A percentile compares a stretch with the other conserved stretches of the same genome.
phyloP scores from a whole-genome alignment of 2,797 vertebrate species.

The Neopelma chrysocephalum region DNA sequence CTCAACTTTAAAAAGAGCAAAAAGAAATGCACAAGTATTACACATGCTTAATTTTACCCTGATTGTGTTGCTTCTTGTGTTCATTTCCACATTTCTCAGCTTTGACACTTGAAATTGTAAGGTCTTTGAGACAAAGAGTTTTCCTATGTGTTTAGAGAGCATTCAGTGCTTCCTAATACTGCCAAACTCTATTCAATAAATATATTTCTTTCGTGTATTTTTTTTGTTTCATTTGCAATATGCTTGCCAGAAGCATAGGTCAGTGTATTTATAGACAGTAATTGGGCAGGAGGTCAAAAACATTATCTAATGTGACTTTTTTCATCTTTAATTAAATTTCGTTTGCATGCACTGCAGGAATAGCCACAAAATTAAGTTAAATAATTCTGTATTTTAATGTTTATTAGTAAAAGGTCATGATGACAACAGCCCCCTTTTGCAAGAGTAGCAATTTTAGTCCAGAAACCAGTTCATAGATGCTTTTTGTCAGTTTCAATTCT shows the following conservation, averaged over 20 bases:
- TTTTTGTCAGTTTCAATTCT: not conserved
- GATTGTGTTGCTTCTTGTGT: not conserved
- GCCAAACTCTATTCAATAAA: not conserved
- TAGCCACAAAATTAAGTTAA: slow-evolving; percentile 67
- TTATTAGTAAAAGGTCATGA: slow-evolving; percentile 60
- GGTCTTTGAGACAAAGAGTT: not conserved
- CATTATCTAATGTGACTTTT: slow-evolving; percentile 65
- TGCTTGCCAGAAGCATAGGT: slow-evolving; percentile 52
- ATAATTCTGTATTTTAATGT: slow-evolving; percentile 54
- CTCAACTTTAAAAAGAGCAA: not conserved
- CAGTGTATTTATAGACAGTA: slow-evolving; percentile 60
- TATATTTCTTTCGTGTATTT: slow-evolving; percentile 10
- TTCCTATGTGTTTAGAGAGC: not conserved
- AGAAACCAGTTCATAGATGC: not conserved
- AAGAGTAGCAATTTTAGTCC: slow-evolving; percentile 22
- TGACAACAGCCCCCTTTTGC: slow-evolving; percentile 10
- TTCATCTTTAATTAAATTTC: slow-evolving; percentile 71
- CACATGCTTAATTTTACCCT: not conserved
- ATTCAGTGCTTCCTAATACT: not conserved
- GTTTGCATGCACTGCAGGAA: slow-evolving; percentile 58
- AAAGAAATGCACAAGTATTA: not conserved
- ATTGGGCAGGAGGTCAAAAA: slow-evolving; percentile 60
- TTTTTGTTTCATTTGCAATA: slow-evolving; percentile 46
- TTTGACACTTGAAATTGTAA: not conserved
- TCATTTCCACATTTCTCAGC: not conserved